These are phyloP conservation scores for Holothuria leucospilota DNA, from an alignment of 53 echinoderm and acorn worm species.

Conservation along the genomic window DNA sequence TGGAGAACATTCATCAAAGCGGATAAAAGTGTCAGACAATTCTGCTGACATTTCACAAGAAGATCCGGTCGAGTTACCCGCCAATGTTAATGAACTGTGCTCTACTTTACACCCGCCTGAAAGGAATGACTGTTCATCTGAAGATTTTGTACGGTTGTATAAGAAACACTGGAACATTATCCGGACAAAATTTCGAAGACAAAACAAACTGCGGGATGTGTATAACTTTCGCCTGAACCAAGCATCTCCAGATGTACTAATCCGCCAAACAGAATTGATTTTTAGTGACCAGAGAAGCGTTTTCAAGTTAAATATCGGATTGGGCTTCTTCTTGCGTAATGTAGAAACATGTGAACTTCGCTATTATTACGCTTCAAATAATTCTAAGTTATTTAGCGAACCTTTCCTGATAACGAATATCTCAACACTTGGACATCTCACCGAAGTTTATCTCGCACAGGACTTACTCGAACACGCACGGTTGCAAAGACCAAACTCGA, in stretches of 20 bases:
- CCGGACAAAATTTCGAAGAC: neutral
- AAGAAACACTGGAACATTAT: neutral
- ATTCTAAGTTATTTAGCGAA: conserved; percentile 30
- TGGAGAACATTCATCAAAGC: neutral
- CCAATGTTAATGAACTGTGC: conserved; percentile 2
- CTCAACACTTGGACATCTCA: neutral
- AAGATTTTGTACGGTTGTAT: neutral
- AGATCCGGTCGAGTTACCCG: neutral
- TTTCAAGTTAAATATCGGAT: conserved; percentile 46
- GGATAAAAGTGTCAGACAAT: neutral
- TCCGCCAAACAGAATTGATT: neutral
- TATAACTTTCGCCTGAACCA: conserved; percentile 8
- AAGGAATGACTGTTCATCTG: neutral
- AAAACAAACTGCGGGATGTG: conserved; percentile 1
- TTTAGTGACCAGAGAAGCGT: neutral
- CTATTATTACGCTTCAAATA: conserved; percentile 52
- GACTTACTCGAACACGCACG: conserved; percentile 25
- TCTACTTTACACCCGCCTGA: neutral
- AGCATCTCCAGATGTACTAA: neutral
- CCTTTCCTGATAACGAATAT: conserved; percentile 23
- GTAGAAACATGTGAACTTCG: conserved; percentile 52
- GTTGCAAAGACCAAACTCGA: conserved; percentile 21
- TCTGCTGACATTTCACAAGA: neutral
- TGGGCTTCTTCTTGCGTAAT: conserved; percentile 31
- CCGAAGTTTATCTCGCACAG: neutral